A percentile compares a stretch with the other conserved stretches of the same genome.
Conservation (phyloP, 2,797 vertebrate species). For the Anisognathus igniventris region DNA sequence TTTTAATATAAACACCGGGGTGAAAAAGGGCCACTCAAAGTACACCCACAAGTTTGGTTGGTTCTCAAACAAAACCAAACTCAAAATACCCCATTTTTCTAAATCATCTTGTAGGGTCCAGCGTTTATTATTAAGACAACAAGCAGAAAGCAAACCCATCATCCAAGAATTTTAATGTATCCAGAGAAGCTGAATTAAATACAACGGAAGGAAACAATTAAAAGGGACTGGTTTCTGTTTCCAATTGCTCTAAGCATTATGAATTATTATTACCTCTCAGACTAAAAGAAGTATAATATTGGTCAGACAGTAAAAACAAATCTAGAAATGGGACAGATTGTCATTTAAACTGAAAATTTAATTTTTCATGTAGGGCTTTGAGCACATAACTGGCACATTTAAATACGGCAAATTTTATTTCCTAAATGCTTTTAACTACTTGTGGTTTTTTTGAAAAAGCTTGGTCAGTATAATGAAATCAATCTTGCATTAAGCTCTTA, state of each 20-base stretch:
- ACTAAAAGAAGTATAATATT: background rate
- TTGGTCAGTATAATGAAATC: constrained; percentile 56
- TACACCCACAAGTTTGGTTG: background rate
- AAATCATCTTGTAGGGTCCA: constrained; percentile 13
- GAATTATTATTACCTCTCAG: constrained; percentile 50
- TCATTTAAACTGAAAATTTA: constrained; percentile 31
- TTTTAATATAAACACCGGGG: background rate
- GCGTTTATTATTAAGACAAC: constrained; percentile 24
- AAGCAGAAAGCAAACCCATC: constrained; percentile 45
- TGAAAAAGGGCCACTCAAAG: background rate
- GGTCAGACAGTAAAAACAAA: constrained; percentile 30
- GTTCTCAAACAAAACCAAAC: background rate
- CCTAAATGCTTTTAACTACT: constrained; percentile 60
- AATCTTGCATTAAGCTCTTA: constrained; percentile 56
- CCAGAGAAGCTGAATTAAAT: constrained; percentile 54
- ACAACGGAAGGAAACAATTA: constrained; percentile 70
- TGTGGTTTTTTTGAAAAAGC: constrained; percentile 46
- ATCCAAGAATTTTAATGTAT: constrained; percentile 40
- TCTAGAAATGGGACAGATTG: constrained; percentile 1
- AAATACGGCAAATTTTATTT: constrained; percentile 47
- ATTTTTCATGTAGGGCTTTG: constrained; percentile 24
- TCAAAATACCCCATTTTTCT: background rate
- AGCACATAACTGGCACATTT: constrained; percentile 47
- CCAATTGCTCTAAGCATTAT: constrained; percentile 38
- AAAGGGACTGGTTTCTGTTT: constrained; percentile 56